Conservation (phyloP, 2,888 invertebrate species). For the Lasioglossum morio region DNA sequence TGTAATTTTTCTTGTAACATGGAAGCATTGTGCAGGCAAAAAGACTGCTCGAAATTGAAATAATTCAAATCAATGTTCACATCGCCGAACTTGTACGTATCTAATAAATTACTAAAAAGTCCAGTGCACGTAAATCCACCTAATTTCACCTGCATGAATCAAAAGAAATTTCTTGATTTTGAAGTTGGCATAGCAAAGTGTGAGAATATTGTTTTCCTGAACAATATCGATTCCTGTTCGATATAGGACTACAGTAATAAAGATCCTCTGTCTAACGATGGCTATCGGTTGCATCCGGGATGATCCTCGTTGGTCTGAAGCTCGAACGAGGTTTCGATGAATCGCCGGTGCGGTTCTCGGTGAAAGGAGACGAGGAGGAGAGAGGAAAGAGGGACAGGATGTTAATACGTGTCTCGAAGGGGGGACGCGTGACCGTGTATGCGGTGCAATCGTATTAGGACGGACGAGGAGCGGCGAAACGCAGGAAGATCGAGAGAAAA, state of each 20-base stretch:
- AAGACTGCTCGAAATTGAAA: no score
- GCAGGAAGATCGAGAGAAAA: constrained; percentile 53
- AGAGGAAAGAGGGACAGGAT: neutral
- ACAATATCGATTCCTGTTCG: neutral
- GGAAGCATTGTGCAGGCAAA: no score
- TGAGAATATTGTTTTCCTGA: neutral
- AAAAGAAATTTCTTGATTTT: no score
- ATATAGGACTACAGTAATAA: neutral
- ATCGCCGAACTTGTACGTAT: neutral
- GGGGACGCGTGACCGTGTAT: constrained; percentile 17
- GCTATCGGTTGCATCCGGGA: neutral
- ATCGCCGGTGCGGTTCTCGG: constrained; percentile 14
- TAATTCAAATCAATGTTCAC: neutral
- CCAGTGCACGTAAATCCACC: neutral
- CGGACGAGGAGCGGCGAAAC: constrained; percentile 47
- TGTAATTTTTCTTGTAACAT: neutral
- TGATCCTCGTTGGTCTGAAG: constrained; percentile 4
- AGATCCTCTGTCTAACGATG: neutral
- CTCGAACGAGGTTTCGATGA: constrained; percentile 30
- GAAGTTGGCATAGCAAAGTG: neutral
- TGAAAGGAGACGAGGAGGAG: neutral
- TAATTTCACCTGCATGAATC: neutral
- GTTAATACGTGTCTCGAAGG: constrained; percentile 27
- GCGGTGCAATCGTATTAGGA: constrained; percentile 63
- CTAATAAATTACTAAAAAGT: neutral